Conservation (phyloP, 2,797 vertebrate species). For the Coracias cyanogaster region DNA sequence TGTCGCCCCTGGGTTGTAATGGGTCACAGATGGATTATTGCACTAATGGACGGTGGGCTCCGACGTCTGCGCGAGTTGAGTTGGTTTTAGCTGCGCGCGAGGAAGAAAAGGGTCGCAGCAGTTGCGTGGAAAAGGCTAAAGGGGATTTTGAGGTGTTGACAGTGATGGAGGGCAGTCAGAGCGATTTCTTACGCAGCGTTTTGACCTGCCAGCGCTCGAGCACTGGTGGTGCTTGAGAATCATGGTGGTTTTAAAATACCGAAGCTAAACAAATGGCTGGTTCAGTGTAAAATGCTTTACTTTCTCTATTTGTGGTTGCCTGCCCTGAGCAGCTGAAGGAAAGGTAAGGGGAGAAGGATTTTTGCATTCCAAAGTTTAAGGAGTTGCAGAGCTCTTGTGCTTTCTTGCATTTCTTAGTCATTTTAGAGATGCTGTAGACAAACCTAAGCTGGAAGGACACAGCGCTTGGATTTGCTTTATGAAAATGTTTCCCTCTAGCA, state of each 20-base stretch:
- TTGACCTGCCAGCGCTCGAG: not conserved
- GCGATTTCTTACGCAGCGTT: not conserved
- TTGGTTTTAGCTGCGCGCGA: not conserved
- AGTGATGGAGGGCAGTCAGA: not conserved
- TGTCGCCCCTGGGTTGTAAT: not conserved
- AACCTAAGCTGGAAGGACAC: not conserved
- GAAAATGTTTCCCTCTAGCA: constrained; percentile 30
- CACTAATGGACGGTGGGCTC: not conserved
- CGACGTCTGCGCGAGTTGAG: not conserved
- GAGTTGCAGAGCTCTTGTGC: not conserved
- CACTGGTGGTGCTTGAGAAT: not conserved
- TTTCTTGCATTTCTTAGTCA: not conserved
- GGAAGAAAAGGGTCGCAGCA: constrained; percentile 58
- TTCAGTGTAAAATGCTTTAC: not conserved
- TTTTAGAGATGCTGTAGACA: constrained; percentile 19
- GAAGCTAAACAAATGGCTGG: not conserved
- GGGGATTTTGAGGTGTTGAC: not conserved
- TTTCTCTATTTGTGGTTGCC: not conserved
- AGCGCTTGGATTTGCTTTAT: constrained; percentile 10
- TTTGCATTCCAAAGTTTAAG: not conserved
- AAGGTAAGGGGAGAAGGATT: constrained; percentile 39
- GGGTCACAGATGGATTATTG: not conserved
- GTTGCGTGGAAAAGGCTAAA: constrained; percentile 40
- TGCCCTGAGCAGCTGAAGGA: constrained; percentile 6
- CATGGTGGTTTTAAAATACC: not conserved